Evolutionary conservation across 2,113 vertebrate genomes (phyloP).

Genomic region (Daubentonia madagascariensis): DNA sequence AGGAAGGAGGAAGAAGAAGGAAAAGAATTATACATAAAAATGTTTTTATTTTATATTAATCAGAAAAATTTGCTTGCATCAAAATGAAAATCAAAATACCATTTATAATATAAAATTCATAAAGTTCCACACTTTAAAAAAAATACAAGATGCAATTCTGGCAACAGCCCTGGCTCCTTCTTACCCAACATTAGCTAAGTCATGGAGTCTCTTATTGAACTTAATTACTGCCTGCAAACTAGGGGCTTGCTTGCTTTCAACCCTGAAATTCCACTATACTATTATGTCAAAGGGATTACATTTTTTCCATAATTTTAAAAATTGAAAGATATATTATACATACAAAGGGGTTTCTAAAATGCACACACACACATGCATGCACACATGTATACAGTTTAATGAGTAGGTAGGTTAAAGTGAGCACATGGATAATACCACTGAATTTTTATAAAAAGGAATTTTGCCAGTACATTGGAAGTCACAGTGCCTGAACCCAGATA

Average conservation of each 20-base stretch:
- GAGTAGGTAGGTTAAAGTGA: not conserved
- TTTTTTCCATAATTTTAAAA: not conserved
- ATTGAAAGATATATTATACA: not conserved
- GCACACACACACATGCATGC: accelerated
- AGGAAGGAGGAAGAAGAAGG: not conserved
- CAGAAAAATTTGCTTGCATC: not conserved
- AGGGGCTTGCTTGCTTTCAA: not conserved
- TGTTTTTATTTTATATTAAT: not conserved
- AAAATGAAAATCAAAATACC: not conserved
- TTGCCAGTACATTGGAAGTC: not conserved
- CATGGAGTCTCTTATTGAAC: not conserved
- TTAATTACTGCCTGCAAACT: not conserved
- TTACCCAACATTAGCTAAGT: not conserved
- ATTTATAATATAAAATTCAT: not conserved
- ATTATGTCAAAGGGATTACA: not conserved
- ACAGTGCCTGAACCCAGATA: not conserved
- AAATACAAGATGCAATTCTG: not conserved
- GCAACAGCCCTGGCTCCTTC: not conserved
- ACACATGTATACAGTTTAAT: not conserved
- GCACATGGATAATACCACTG: not conserved
- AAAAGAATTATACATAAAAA: not conserved
- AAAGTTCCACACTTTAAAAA: not conserved
- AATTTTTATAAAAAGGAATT: not conserved
- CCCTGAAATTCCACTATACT: not conserved
- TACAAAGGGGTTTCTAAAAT: not conserved